Evolutionary conservation across 1,140 invertebrate species (phyloP).

Genomic region (Drosophila mayri): DNA sequence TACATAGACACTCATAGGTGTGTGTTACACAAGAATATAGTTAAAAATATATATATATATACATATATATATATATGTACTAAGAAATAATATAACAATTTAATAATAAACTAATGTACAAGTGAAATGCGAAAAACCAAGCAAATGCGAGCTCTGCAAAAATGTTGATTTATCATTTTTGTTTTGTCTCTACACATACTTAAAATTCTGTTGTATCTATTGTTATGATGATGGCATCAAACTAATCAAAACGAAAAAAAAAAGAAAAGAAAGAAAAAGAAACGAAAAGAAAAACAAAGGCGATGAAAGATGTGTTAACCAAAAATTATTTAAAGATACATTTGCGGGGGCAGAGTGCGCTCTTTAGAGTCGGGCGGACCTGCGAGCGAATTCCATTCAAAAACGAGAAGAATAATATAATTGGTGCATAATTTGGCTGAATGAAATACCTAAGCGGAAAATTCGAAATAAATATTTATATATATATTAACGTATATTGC

Average conservation of each 20-base stretch:
- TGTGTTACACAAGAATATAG: slow-evolving; percentile 79
- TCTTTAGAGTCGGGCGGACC: slow-evolving; percentile 12
- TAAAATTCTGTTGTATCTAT: slow-evolving; percentile 60
- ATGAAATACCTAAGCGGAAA: slow-evolving; percentile 41
- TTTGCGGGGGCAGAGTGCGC: slow-evolving; percentile 20
- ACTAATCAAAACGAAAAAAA: slow-evolving; percentile 53
- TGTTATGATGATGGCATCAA: slow-evolving; percentile 59
- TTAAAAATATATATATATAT: slow-evolving; percentile 74
- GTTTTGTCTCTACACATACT: slow-evolving; percentile 46
- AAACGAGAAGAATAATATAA: slow-evolving; percentile 25
- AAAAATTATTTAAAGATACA: slow-evolving; percentile 58
- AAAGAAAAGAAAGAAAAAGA: neutral
- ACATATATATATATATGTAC: slow-evolving; percentile 68
- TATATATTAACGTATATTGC: slow-evolving; percentile 59
- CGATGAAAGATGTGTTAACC: slow-evolving; percentile 37
- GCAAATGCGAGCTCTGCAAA: slow-evolving; percentile 46
- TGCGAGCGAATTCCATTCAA: slow-evolving; percentile 25
- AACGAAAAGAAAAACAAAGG: slow-evolving; percentile 7
- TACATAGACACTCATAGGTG: slow-evolving; percentile 81
- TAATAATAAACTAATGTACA: slow-evolving; percentile 51
- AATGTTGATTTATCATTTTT: slow-evolving; percentile 49
- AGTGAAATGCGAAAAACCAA: slow-evolving; percentile 19
- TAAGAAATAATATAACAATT: slow-evolving; percentile 46
- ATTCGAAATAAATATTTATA: slow-evolving; percentile 56
- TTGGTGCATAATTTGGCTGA: slow-evolving; percentile 78